Evolutionary conservation across 2,888 invertebrate species (phyloP), one percentile per base, ranked within the genome.

Genomic region (Itoplectis maculator): DNA sequence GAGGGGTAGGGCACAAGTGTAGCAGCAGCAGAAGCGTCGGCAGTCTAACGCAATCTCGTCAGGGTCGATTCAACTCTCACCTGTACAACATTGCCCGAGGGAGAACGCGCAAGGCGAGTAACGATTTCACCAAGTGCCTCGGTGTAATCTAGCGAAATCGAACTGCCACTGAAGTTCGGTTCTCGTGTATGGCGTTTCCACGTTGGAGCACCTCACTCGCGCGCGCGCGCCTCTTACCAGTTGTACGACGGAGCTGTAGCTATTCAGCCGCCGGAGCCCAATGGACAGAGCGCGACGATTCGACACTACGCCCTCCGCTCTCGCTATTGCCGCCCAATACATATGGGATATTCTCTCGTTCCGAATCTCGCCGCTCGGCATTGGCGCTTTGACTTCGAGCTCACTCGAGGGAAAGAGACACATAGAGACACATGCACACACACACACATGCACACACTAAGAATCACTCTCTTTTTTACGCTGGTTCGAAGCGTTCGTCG

Each of bases 81-180:
- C 81, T 81, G 81, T 61, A 54, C 63, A 81, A 73, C 72, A 77
- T 61, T 47, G 61, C 51, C 66, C 37, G 35, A 18, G 51, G 61
- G 72, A 70, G 45, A 70, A 40, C 29, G 11, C 20, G 40, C 35
- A 20, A 42, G 45, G 76, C 73, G 45, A 77, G 81, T 68, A 73
- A 81, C 81, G 77, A 81, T 81, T 77, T 77, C 61, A 20, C 73
- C 59, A 77, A 81, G 77, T 81, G 73, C 73, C 54, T 77, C 61
- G 45, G 54, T 73, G 66, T 73, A 81, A 81, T 81, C 77, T 81
- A 73, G 61, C 81, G 73, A 76, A 77, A 81, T 81, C 81, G 81
- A 81, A 81, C 49, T 20, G 59, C 73, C 61, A 70, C 68, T 77
- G 80, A 70, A 75, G 75, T 23, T 73, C 15, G 65, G 11, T 72